A percentile compares a stretch with the other conserved stretches of the same genome.
Conservation (phyloP, 2,888 invertebrate genomes). For the Platycheirus albimanus region DNA sequence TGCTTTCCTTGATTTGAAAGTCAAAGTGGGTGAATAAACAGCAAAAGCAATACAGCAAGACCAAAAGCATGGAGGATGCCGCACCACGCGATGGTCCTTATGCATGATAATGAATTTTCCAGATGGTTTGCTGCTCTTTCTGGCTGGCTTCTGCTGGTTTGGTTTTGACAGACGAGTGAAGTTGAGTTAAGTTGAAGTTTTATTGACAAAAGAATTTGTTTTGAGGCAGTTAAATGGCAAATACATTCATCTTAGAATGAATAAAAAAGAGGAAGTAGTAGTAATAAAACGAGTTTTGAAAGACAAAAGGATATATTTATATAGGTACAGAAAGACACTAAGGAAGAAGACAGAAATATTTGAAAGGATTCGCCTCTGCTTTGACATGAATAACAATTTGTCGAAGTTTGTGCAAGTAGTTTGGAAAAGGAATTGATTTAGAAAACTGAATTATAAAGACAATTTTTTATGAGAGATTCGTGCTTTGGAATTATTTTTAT, state of each 20-base stretch:
- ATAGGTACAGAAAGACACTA: neutral
- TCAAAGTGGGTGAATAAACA: slow-evolving; percentile 37
- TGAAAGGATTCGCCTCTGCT: slow-evolving; percentile 26
- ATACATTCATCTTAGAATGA: slow-evolving; percentile 38
- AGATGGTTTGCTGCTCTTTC: slow-evolving; percentile 55
- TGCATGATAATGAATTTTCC: slow-evolving; percentile 72
- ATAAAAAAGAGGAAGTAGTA: neutral
- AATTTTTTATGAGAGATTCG: too few relatives aligned
- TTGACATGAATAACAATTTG: slow-evolving; percentile 44
- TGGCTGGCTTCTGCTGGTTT: slow-evolving; percentile 14
- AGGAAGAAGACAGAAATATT: slow-evolving; percentile 6
- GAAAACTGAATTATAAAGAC: too few relatives aligned
- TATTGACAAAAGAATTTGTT: slow-evolving; percentile 69
- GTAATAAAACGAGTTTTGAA: neutral
- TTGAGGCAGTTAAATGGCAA: slow-evolving; percentile 54
- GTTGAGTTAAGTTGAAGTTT: slow-evolving; percentile 56
- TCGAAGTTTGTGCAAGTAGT: slow-evolving; percentile 8
- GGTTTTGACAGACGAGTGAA: slow-evolving; percentile 18
- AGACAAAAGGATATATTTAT: slow-evolving; percentile 11
- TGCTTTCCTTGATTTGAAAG: slow-evolving; percentile 59
- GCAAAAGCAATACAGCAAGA: neutral
- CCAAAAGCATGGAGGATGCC: neutral
- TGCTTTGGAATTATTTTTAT: too few relatives aligned
- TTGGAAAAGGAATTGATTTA: too few relatives aligned
- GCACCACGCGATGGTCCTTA: slow-evolving; percentile 37